phyloP scores from a whole-genome alignment of 2,888 invertebrate genomes.

The Eupithecia exiguata region DNA sequence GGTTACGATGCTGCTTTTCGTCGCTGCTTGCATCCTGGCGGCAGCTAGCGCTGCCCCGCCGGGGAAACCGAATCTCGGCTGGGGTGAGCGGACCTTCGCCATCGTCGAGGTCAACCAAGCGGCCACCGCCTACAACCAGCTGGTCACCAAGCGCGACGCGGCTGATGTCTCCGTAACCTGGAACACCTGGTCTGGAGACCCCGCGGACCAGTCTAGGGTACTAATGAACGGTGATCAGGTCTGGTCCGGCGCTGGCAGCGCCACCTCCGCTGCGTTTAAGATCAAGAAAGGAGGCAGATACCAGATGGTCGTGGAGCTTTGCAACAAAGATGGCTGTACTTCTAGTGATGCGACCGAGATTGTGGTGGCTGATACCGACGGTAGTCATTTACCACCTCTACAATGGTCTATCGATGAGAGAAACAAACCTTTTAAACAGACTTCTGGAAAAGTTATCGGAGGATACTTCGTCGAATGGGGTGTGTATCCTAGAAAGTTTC shows the following conservation, averaged over 20 bases:
- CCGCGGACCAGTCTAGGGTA: slow-evolving; percentile 68
- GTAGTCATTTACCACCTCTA: slow-evolving; percentile 77
- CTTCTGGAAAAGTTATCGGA: slow-evolving; percentile 77
- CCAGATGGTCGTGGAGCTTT: slow-evolving; percentile 74
- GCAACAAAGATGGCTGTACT: slow-evolving; percentile 75
- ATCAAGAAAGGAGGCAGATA: slow-evolving; percentile 78
- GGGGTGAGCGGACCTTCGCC: slow-evolving; percentile 78
- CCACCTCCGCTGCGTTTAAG: slow-evolving; percentile 73
- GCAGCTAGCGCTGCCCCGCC: slow-evolving; percentile 64
- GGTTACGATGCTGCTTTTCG: slow-evolving; percentile 68
- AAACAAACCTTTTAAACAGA: slow-evolving; percentile 78
- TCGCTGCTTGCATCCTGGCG: slow-evolving; percentile 57
- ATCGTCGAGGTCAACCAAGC: slow-evolving; percentile 80
- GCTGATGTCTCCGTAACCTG: slow-evolving; percentile 78
- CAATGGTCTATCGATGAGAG: slow-evolving; percentile 71
- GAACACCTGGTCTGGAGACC: slow-evolving; percentile 79
- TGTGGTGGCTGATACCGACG: slow-evolving; percentile 77
- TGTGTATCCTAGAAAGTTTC: slow-evolving; percentile 78
- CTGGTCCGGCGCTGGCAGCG: slow-evolving; percentile 69
- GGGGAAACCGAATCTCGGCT: slow-evolving; percentile 74
- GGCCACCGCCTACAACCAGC: slow-evolving; percentile 79
- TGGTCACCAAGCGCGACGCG: slow-evolving; percentile 70
- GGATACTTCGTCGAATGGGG: slow-evolving; percentile 81
- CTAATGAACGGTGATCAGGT: slow-evolving; percentile 69
- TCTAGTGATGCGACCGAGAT: slow-evolving; percentile 74